phyloP scores from a whole-genome alignment of 2,888 invertebrate genomes.

The Sclerodermus sp. region DNA sequence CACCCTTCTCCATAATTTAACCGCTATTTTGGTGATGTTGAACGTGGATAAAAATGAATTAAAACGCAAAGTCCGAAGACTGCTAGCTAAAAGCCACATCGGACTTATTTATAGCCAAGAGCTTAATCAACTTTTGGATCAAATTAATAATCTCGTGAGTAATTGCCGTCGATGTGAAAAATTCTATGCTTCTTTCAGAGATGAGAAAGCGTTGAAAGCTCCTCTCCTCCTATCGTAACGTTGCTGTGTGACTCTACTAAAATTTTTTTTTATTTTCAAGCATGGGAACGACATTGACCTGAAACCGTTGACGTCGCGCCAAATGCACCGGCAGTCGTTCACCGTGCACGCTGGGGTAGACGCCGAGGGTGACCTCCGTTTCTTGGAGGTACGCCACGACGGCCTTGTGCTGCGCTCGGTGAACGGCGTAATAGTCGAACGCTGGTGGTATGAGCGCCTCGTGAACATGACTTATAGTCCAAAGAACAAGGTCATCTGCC shows the following conservation, averaged over 20 bases:
- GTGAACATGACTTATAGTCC: constrained; percentile 99
- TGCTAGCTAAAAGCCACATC: constrained; percentile 98
- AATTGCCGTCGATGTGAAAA: too few species aligned
- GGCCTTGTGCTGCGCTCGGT: constrained; percentile 83
- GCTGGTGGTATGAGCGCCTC: constrained; percentile 99
- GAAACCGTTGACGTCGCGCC: constrained; percentile 91
- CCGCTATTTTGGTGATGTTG: constrained; percentile 93
- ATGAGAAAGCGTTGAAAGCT: too few species aligned
- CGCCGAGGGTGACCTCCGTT: constrained; percentile 83
- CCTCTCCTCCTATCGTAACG: too few species aligned
- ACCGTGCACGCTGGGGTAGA: constrained; percentile 97
- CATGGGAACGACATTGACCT: constrained; percentile 97
- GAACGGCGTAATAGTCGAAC: constrained; percentile 83
- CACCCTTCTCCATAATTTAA: constrained; percentile 93
- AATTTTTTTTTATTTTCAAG: constrained; percentile 59
- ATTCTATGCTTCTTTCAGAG: too few species aligned
- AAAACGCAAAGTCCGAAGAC: constrained; percentile 82
- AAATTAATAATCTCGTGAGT: constrained; percentile 88
- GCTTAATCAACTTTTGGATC: constrained; percentile 93
- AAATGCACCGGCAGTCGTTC: constrained; percentile 95
- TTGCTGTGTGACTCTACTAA: too few species aligned
- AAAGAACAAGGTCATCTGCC: constrained; percentile 93
- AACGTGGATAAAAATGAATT: constrained; percentile 82
- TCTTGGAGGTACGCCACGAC: constrained; percentile 96
- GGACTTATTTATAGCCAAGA: constrained; percentile 97